Evolutionary conservation across 2,797 vertebrate species (phyloP).

Genomic region (Xerus rutilus): DNA sequence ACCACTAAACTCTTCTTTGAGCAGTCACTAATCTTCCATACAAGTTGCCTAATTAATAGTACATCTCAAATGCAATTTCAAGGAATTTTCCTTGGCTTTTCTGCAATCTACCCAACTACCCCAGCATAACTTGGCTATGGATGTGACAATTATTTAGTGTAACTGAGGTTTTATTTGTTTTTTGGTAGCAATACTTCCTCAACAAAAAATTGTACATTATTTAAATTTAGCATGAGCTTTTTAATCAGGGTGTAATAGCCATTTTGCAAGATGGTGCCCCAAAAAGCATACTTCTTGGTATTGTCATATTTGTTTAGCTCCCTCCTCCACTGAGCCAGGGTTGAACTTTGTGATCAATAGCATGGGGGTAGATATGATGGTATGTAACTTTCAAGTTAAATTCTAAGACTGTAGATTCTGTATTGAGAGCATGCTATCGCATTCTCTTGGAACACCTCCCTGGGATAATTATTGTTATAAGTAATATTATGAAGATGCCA

Average conservation of each 20-base stretch:
- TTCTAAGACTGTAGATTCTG: not conserved
- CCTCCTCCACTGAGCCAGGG: not conserved
- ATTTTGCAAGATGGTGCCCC: not conserved
- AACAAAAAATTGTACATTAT: not conserved
- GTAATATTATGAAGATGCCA: not conserved
- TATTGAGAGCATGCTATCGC: not conserved
- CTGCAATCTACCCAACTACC: too few relatives aligned
- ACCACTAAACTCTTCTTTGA: too few relatives aligned
- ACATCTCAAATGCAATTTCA: too few relatives aligned
- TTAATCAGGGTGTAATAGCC: not conserved
- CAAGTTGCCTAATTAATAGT: too few relatives aligned
- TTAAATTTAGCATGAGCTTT: not conserved
- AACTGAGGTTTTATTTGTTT: not conserved
- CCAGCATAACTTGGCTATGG: too few relatives aligned
- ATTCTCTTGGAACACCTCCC: not conserved
- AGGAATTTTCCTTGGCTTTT: too few relatives aligned
- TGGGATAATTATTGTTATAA: not conserved
- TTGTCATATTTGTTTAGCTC: not conserved
- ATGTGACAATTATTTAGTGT: not conserved
- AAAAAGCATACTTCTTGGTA: not conserved
- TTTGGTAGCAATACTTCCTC: not conserved
- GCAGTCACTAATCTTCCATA: too few relatives aligned
- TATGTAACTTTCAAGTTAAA: not conserved
- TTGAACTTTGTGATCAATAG: not conserved
- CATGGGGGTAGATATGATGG: not conserved